Conservation (phyloP, 1,140 invertebrate species). For the Pseudomyrmex gracilis region DNA sequence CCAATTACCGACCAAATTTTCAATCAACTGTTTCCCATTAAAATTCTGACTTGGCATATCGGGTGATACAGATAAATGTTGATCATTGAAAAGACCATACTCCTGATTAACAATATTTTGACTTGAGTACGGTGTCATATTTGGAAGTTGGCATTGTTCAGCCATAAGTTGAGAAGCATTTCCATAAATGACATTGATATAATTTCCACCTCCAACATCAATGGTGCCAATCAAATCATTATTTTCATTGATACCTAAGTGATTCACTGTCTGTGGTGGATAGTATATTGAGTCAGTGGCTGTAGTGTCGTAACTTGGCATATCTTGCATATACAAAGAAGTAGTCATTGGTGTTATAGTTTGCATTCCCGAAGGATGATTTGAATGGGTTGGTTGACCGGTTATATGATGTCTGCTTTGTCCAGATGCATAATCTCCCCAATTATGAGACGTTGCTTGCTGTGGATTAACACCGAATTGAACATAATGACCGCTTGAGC, state of each 20-base stretch:
- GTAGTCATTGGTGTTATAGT: slow-evolving; percentile 77
- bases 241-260: slow-evolving; percentile 82
- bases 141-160: slow-evolving; percentile 80
- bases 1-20: slow-evolving; percentile 93
- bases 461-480: slow-evolving; percentile 85
- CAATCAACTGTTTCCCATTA: slow-evolving; percentile 87
- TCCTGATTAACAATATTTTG: slow-evolving; percentile 81
- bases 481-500: slow-evolving; percentile 87
- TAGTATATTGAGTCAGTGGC: slow-evolving; percentile 79
- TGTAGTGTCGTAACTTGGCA: slow-evolving; percentile 74
- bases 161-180: slow-evolving; percentile 82
- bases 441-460: slow-evolving; percentile 78
- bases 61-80: slow-evolving; percentile 74
- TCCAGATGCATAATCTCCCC: slow-evolving; percentile 79
- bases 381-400: slow-evolving; percentile 69
- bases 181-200: slow-evolving; percentile 84
- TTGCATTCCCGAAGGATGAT: slow-evolving; percentile 74
- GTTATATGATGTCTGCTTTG: slow-evolving; percentile 77
- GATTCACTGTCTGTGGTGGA: slow-evolving; percentile 80
- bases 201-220: slow-evolving; percentile 84
- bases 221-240: slow-evolving; percentile 84
- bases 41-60: slow-evolving; percentile 75
- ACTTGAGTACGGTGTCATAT: slow-evolving; percentile 76
- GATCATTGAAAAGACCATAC: slow-evolving; percentile 81
- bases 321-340: slow-evolving; percentile 80